Evolutionary conservation across 2,888 invertebrate genomes (phyloP).

Genomic region (Hirtodrosophila histrioides): DNA sequence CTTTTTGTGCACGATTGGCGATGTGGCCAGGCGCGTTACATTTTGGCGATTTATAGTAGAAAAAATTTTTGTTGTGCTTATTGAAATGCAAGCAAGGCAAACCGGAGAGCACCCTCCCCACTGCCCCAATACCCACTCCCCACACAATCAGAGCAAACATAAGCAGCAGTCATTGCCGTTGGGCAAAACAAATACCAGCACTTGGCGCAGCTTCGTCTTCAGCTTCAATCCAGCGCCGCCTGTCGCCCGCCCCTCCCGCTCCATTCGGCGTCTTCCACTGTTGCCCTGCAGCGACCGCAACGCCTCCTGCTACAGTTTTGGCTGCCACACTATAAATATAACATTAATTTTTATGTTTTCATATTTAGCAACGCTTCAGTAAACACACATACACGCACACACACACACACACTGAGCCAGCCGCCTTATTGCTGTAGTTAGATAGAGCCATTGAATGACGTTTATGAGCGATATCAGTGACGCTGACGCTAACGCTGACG

Average conservation of each 20-base stretch:
- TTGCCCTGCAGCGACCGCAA: constrained; percentile 68
- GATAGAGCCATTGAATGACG: constrained; percentile 77
- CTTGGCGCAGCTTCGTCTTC: constrained; percentile 38
- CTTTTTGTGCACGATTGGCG: constrained; percentile 55
- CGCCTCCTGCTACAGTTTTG: constrained; percentile 64
- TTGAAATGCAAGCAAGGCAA: constrained; percentile 69
- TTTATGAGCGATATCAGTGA: constrained; percentile 73
- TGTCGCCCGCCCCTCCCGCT: no score
- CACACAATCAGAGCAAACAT: constrained; percentile 25
- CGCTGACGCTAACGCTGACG: constrained; percentile 6
- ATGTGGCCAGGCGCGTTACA: constrained; percentile 42
- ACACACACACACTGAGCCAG: constrained; percentile 19
- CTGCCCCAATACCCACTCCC: constrained; percentile 5
- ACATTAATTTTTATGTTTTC: constrained; percentile 81
- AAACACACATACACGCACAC: constrained; percentile 56
- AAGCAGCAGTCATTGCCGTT: constrained; percentile 43
- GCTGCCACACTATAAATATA: constrained; percentile 79
- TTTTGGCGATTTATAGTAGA: constrained; percentile 63
- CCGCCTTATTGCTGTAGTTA: constrained; percentile 61
- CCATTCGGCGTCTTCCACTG: constrained; percentile 3
- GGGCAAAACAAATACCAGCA: constrained; percentile 66
- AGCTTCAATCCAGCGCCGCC: neutral
- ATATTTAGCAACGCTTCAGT: constrained; percentile 77
- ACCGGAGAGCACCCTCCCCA: constrained; percentile 8
- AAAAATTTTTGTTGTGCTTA: constrained; percentile 66